Evolutionary conservation across 2,888 invertebrate species (phyloP).

Genomic region (Sesamia inferens): DNA sequence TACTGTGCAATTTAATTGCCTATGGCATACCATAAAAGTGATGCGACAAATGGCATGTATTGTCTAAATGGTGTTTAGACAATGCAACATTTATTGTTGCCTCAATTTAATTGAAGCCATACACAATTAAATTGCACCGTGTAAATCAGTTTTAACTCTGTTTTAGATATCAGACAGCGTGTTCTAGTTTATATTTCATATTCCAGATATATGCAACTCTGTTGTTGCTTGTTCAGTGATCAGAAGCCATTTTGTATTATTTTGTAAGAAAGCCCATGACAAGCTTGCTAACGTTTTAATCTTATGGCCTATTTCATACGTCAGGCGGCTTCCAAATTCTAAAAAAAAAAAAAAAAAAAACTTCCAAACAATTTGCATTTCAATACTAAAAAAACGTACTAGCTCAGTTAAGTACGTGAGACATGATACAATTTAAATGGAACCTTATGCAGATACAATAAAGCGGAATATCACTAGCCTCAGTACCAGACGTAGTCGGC

Average conservation of each 20-base stretch:
- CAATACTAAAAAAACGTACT: slow-evolving; percentile 46
- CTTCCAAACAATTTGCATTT: slow-evolving; percentile 32
- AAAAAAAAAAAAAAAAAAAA: slow-evolving; percentile 24
- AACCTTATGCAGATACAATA: slow-evolving; percentile 32
- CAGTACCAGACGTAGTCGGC: slow-evolving; percentile 77
- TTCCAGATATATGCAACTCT: background rate
- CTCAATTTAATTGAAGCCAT: no score
- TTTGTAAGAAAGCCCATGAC: slow-evolving; percentile 17
- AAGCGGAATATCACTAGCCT: slow-evolving; percentile 46
- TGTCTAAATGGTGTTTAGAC: no score
- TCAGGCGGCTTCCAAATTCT: slow-evolving; percentile 21
- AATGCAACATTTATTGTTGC: no score
- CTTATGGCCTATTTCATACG: slow-evolving; percentile 18
- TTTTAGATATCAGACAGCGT: background rate
- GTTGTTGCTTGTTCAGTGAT: slow-evolving; percentile 8
- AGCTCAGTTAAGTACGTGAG: slow-evolving; percentile 21
- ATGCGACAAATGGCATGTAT: no score
- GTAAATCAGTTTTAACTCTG: no score
- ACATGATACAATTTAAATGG: slow-evolving; percentile 37
- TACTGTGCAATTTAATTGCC: no score
- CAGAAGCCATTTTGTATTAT: slow-evolving; percentile 30
- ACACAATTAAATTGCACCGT: no score
- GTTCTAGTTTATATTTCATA: background rate
- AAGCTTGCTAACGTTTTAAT: slow-evolving; percentile 23
- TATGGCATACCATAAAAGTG: no score